Percentiles rank a stretch among this genome's conserved stretches.
Conservation (phyloP, 2,888 invertebrate genomes). For the Saturnia japonica region DNA sequence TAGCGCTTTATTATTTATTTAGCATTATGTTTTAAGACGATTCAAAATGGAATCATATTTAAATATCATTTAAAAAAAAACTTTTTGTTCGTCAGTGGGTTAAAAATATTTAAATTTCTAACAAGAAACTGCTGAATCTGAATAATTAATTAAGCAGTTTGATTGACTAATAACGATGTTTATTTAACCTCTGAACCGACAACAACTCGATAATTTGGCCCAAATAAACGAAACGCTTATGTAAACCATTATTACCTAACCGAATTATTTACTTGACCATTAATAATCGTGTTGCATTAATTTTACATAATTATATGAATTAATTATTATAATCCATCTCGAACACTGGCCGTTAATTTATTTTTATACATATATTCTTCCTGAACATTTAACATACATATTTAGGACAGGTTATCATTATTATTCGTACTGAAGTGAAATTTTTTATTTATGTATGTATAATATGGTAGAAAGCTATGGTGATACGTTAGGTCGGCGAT, state of each 20-base stretch:
- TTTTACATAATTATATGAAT: conserved; percentile 10
- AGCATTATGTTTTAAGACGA: too few relatives aligned
- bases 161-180: not conserved
- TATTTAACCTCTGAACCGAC: not conserved
- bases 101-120: too few relatives aligned
- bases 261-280: not conserved
- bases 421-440: too few relatives aligned
- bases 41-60: too few relatives aligned
- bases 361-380: not conserved
- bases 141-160: not conserved
- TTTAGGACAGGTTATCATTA: not conserved
- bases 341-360: not conserved
- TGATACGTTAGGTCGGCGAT: too few relatives aligned
- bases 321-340: not conserved
- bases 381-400: conserved; percentile 1
- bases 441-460: not conserved
- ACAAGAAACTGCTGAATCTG: too few relatives aligned
- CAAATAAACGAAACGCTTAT: not conserved
- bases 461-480: not conserved
- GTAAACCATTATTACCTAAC: not conserved
- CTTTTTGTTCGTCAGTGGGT: too few relatives aligned
- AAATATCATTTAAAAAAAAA: too few relatives aligned
- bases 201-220: not conserved
- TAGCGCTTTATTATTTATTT: too few relatives aligned
- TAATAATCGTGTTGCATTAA: conserved; percentile 4